Conservation (phyloP, 2,888 invertebrate genomes). For the Bombylius major region DNA sequence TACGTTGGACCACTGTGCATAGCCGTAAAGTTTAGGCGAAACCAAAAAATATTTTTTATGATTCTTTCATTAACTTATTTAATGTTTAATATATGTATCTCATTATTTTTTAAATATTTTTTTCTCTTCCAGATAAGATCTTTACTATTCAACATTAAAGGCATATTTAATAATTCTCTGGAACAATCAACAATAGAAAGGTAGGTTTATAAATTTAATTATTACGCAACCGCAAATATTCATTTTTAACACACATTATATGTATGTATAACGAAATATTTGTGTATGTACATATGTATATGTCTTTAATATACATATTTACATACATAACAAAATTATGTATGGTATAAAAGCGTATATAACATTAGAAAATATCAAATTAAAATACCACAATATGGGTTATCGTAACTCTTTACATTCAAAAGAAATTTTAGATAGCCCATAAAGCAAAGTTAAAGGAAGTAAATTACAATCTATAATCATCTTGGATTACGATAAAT, state of each 20-base stretch:
- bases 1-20: too few relatives aligned
- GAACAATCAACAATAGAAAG: not conserved
- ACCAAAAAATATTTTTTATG: too few relatives aligned
- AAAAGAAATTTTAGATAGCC: too few relatives aligned
- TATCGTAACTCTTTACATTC: not conserved
- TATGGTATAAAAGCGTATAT: not conserved
- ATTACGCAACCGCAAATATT: too few relatives aligned
- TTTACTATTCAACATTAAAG: too few relatives aligned
- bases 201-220: not conserved
- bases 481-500: conserved; percentile 4
- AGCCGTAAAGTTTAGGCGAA: too few relatives aligned
- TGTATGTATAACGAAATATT: not conserved
- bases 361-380: not conserved
- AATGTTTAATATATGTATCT: too few relatives aligned
- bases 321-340: not conserved
- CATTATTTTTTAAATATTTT: too few relatives aligned
- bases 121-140: too few relatives aligned
- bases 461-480: conserved; percentile 4
- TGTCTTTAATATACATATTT: not conserved
- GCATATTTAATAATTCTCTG: not conserved
- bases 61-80: too few relatives aligned
- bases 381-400: not conserved
- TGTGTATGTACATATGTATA: not conserved
- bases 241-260: not conserved
- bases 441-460: not conserved